These are phyloP conservation scores for Nothura maculosa DNA, from an alignment of 2,797 vertebrate genomes.

Conservation along the genomic window DNA sequence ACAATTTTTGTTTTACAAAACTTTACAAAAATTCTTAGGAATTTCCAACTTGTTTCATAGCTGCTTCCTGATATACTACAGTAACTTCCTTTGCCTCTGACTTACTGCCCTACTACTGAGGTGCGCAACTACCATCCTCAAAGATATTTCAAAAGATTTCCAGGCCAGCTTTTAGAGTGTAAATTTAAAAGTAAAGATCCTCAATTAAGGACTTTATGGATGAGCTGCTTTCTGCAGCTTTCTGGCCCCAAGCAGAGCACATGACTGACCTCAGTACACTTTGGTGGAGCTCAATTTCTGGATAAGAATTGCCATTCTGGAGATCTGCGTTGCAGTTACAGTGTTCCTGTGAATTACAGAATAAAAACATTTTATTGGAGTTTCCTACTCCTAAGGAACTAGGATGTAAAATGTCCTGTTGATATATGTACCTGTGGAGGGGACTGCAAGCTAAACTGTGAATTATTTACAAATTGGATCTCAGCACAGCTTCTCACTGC, in stretches of 20 bases:
- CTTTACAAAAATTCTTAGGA: neutral
- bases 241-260: neutral
- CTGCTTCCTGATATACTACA: neutral
- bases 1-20: neutral
- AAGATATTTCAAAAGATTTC: neutral
- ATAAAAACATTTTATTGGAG: neutral
- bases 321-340: neutral
- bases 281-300: neutral
- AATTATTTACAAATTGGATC: neutral
- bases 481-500: neutral
- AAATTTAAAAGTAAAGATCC: neutral
- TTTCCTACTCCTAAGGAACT: neutral
- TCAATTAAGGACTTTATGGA: neutral
- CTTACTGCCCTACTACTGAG: neutral
- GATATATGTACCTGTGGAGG: neutral
- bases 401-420: fast-evolving
- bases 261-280: neutral
- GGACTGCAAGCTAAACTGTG: fast-evolving
- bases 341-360: fast-evolving
- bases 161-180: neutral
- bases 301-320: neutral
- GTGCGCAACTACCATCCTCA: neutral
- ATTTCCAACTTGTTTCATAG: neutral
- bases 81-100: neutral
- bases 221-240: neutral